Evolutionary conservation across 2,113 vertebrate species (phyloP), one percentile per base, ranked within the genome.

Genomic region (Odocoileus hemionus): DNA sequence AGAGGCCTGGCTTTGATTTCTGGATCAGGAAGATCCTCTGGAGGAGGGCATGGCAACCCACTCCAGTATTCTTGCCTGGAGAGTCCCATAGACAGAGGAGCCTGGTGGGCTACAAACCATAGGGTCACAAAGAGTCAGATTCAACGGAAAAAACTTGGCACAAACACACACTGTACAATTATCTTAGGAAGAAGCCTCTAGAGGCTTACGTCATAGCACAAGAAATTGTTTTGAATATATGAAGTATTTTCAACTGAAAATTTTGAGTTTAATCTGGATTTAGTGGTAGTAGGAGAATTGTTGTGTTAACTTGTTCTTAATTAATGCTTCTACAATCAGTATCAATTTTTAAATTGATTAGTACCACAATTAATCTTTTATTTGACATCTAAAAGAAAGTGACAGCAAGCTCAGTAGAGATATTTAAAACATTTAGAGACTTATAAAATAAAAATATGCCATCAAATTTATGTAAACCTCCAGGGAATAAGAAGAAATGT

Each of bases 271-370:
- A 16, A 19, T 85, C n/a, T 60, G 64, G 39, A 91, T 67, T 95
- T 61, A 82, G 39, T 85, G 14, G 25, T 85, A 39, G 43, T 26
- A 89, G 90, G 47, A 91, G 52, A 96, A 80, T 92, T 26, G 86
- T 82, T 85, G 92, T 90, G 60, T 84, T 95, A 89, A 97, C 95
- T 96, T 97, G 92, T 95, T 55, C 55, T 96, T 64, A 91, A 82
- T 79, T 61, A 86, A 30, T 39, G 79, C 86, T 97, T 93, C 89
- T 33, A 91, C 9, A 1, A 67, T 89, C 61, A 57, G 55, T 95
- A 96, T 96, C 96, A 91, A 60, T 60, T 78, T 80, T 79, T 80
- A 78, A 92, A 96, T 95, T 93, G 82, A n/a, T 82, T 82, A 87
- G 64, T n/a, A 58, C 36, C 50, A 83, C 52, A 64, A 94, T 88